Conservation (phyloP, 2,797 vertebrate species). For the Neoniphon sammara region DNA sequence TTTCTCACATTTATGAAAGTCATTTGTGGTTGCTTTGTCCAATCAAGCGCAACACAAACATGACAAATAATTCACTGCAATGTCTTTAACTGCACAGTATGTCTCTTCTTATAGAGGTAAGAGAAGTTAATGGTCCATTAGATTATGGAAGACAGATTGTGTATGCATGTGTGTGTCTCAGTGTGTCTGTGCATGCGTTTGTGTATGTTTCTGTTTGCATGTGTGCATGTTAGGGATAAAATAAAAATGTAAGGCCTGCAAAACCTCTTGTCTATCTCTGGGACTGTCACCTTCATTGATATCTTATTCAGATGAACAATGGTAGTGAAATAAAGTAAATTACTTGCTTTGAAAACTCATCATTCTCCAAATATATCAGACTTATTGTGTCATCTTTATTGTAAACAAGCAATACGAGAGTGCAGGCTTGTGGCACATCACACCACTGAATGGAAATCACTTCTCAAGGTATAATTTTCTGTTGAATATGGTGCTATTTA, state of each 20-base stretch:
- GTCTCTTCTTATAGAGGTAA: slow-evolving; percentile 4
- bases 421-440: slow-evolving; percentile 23
- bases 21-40: slow-evolving; percentile 15
- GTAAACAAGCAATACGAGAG: slow-evolving; percentile 38
- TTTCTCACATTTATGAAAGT: slow-evolving; percentile 8
- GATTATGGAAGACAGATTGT: slow-evolving; percentile 16
- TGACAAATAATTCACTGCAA: slow-evolving; percentile 13
- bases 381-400: slow-evolving; percentile 18
- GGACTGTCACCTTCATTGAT: not conserved
- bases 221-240: slow-evolving; percentile 11
- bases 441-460: slow-evolving; percentile 34
- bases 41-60: slow-evolving; percentile 26
- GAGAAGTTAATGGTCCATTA: not conserved
- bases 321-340: not conserved
- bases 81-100: slow-evolving; percentile 16
- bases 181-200: not conserved
- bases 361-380: slow-evolving; percentile 33
- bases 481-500: slow-evolving; percentile 11
- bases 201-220: slow-evolving; percentile 17
- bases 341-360: slow-evolving; percentile 6
- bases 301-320: slow-evolving; percentile 4
- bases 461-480: slow-evolving; percentile 21
- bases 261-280: not conserved
- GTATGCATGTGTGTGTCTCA: slow-evolving; percentile 9
- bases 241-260: slow-evolving; percentile 8